Base-by-base conservation (phyloP, 2,113 vertebrate genomes). In the Scartelaos histophorus region DNA sequence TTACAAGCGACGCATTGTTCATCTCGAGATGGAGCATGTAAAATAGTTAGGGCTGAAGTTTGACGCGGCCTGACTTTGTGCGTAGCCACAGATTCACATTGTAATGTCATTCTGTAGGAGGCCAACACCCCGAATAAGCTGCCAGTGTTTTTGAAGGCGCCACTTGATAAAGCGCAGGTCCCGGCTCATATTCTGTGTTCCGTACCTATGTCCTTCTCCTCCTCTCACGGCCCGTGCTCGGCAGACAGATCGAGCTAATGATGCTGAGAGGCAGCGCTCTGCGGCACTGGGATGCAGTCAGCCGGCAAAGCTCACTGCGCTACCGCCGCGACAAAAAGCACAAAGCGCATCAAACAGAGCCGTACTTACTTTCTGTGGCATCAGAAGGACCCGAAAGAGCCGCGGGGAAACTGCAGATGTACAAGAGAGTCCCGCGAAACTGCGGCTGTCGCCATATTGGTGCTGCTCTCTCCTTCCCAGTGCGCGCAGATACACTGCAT, bases 361-460 rank as follows among this genome's bases (percentile, higher is more conserved):
- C 81, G 85, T 76, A 92, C 94, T 94, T 92, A 94, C 93, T 93
- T 94, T 92, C 83, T 87, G 80, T 88, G 83, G 90, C 88, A 83
- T 92, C 94, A 95, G 92, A 90, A 92, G 74, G 91, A 90, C 91
- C 93, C 93, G 92, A 83, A 88, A 87, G 87, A 92, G 92, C 87
- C 92, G 91, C 86, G 87, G 88, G 84, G 83, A 91, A 89, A 93
- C 86, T 95, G 94, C 92, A 92, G 92, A 90, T 94, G 93, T 89
- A 85, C 90, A 87, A 92, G 92, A 91, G 92, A 91, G 92, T 93
- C 91, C 83, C 90, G 94, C 94, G 94, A 92, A 95, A 96, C 94
- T 96, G 95, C 95, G 94, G 95, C 93, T 95, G 94, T 95, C 95
- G 95, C 95, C 95, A 96, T 96, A 94, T 95, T 96, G 94, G 92